These are phyloP conservation scores for Cnemophilus loriae DNA, from an alignment of 2,113 vertebrate genomes.

Conservation along the genomic window DNA sequence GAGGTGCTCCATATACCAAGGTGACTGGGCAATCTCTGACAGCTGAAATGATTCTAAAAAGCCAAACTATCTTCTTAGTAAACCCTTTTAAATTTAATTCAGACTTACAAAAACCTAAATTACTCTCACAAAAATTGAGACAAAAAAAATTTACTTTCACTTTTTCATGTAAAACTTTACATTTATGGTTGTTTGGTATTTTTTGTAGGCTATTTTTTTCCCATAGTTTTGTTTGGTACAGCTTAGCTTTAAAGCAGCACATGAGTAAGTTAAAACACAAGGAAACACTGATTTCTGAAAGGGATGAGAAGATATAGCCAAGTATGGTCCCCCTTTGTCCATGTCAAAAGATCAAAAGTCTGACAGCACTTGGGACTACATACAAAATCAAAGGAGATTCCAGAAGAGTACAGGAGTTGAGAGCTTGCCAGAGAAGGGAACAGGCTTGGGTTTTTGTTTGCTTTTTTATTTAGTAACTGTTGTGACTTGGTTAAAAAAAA, in stretches of 20 bases:
- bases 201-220: not conserved
- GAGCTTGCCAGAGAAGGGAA: not conserved
- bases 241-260: not conserved
- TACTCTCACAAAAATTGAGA: not conserved
- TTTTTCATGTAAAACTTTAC: not conserved
- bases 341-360: not conserved
- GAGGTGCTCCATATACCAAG: not conserved
- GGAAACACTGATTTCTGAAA: not conserved
- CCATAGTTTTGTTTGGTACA: not conserved
- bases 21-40: not conserved
- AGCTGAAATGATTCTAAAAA: not conserved
- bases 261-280: fast-evolving
- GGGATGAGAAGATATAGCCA: not conserved
- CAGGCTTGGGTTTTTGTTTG: not conserved
- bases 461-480: not conserved
- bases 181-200: not conserved
- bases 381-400: not conserved
- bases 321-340: not conserved
- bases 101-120: not conserved
- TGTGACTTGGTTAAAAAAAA: not conserved
- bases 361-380: not conserved
- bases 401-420: not conserved
- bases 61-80: not conserved
- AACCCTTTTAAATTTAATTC: not conserved
- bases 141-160: not conserved